Percentiles rank a stretch among this genome's conserved stretches.
phyloP scores from a whole-genome alignment of 2,888 invertebrate genomes.

The Rhamphomyia laevipes region DNA sequence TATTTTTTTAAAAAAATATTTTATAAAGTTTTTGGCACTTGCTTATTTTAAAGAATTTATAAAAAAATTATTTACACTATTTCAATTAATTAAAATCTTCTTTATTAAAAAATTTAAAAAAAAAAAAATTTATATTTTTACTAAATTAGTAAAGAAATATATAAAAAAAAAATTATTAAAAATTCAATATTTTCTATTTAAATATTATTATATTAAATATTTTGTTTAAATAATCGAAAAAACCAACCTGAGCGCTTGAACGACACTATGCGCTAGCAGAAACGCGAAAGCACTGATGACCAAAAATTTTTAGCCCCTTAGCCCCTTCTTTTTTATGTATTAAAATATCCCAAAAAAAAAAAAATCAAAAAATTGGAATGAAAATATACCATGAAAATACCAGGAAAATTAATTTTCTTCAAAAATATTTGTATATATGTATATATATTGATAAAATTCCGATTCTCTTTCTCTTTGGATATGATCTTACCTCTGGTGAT shows the following conservation, averaged over 20 bases:
- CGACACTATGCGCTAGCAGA: conserved; percentile 41
- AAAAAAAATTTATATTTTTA: no score
- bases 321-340: conserved; percentile 24
- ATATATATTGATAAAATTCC: background rate
- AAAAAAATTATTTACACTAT: background rate
- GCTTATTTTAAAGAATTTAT: background rate
- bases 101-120: no score
- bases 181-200: background rate
- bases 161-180: no score
- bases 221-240: conserved; percentile 10
- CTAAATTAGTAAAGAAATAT: no score
- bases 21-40: background rate
- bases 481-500: no score
- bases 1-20: background rate
- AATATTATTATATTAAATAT: conserved; percentile 8
- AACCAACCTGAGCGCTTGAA: conserved; percentile 40
- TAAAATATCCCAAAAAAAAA: conserved; percentile 9
- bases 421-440: background rate
- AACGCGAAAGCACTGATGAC: conserved; percentile 41
- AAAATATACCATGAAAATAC: background rate
- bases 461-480: no score
- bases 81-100: no score
- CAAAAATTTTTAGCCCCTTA: conserved; percentile 32
- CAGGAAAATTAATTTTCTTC: background rate
- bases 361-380: conserved; percentile 2